Base-by-base conservation (phyloP, 2,113 vertebrate species). In the Trematocara zebra region DNA sequence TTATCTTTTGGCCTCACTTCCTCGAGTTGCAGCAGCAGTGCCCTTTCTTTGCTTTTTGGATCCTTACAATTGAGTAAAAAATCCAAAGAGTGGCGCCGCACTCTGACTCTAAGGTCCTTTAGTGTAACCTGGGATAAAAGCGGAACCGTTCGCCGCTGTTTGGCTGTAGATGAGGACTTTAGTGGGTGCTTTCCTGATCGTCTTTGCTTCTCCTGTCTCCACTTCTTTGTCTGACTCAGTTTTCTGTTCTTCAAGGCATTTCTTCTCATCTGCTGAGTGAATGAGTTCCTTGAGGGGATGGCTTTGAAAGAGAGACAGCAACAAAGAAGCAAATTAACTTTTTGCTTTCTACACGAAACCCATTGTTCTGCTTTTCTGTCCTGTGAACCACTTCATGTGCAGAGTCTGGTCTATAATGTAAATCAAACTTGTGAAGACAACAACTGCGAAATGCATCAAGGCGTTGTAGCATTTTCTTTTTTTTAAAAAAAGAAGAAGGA, bases 181-280 rank as follows among this genome's bases (percentile, higher is more conserved):
- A 88, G 37, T 6, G 64, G 83, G 5, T 64, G 90, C 69, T 92
- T 93, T 20, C 89, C 91, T 3, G 94, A 88, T 26, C 81, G 90
- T 64, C 92, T 91, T 85, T 86, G 94, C 92, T 95, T 95, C 85
- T 84, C 93, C 64, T 85, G 94, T 80, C 91, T 92, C 95, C 94
- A 95, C 89, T 93, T 93, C 82, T 94, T 95, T 18, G 92, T 93
- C 81, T 94, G 91, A 86, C 74, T 89, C 81, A 95, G 80, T 85
- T 94, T 95, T 80, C 87, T 87, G 93, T 94, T 96, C 85, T 95
- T 94, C 85, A 95, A 85, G 82, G 94, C 94, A 78, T 96, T 96
- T 84, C 95, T 95, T 85, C 95, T 96, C 93, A 95, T 95, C 94
- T 95, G 94, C 93, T 96, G 96, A 87, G 95, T 95, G 26, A 95